These are phyloP conservation scores for Scotopteryx bipunctaria DNA, from an alignment of 2,888 invertebrate species.

Conservation along the genomic window DNA sequence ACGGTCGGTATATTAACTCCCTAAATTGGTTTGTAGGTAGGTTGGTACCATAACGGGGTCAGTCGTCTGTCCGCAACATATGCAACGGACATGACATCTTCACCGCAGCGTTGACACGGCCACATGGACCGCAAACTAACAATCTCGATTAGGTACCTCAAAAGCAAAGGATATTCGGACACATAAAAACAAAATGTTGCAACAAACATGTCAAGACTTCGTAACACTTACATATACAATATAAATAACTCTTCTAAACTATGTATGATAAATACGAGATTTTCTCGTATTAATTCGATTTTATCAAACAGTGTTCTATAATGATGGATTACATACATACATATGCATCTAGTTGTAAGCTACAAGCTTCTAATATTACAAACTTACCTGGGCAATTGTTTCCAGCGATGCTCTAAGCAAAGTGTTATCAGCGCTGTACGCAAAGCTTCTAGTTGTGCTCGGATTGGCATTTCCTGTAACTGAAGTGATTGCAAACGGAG, in stretches of 20 bases:
- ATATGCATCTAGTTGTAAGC: no score
- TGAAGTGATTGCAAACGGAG: constrained; percentile 91
- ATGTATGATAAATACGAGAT: no score
- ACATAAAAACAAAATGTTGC: not conserved
- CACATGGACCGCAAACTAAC: constrained; percentile 34
- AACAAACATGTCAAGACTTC: no score
- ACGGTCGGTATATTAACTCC: not conserved
- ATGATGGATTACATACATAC: no score
- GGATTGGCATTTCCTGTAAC: constrained; percentile 94
- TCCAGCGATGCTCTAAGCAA: constrained; percentile 88
- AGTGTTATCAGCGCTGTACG: constrained; percentile 91
- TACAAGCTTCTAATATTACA: not conserved
- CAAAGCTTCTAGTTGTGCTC: constrained; percentile 91
- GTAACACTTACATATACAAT: no score
- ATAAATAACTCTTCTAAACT: no score
- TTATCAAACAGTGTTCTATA: no score
- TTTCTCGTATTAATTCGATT: no score
- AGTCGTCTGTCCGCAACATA: constrained; percentile 24
- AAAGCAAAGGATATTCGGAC: not conserved
- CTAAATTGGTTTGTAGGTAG: not conserved
- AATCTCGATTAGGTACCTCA: constrained; percentile 20
- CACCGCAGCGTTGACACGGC: constrained; percentile 31
- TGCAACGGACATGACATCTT: constrained; percentile 25
- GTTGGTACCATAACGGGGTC: constrained; percentile 21
- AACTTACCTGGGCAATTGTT: no score